phyloP scores from a whole-genome alignment of 2,797 vertebrate genomes.

The Numenius phaeopus region DNA sequence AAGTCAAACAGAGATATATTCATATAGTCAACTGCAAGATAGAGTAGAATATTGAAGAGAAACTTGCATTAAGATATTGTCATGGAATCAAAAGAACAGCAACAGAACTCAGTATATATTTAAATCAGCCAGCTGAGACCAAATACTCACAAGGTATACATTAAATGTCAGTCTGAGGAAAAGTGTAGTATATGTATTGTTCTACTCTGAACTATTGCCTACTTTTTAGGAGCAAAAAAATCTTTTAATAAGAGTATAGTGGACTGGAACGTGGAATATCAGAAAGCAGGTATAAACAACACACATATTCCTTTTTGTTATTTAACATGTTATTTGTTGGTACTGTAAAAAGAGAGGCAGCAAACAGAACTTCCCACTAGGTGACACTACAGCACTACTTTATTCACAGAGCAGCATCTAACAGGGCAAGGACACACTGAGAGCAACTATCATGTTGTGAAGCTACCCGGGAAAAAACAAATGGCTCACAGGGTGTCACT shows the following conservation, averaged over 20 bases:
- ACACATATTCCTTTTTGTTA: not conserved
- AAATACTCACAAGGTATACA: not conserved
- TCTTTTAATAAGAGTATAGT: not conserved
- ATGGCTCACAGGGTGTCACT: not conserved
- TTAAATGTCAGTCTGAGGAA: not conserved
- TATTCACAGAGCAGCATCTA: not conserved
- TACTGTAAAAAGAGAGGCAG: not conserved
- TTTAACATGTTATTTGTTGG: not conserved
- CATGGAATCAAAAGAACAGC: not conserved
- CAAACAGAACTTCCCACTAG: constrained; percentile 17
- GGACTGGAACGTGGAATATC: not conserved
- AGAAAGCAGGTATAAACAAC: not conserved
- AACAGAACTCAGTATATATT: not conserved
- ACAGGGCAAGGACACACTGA: not conserved
- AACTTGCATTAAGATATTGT: not conserved
- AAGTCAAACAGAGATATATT: too few species aligned
- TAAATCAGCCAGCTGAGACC: not conserved
- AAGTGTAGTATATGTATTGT: not conserved
- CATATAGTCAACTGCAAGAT: not conserved
- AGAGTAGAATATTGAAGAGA: not conserved
- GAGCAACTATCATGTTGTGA: not conserved
- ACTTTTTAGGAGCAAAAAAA: not conserved
- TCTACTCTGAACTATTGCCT: not conserved
- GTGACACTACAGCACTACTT: not conserved
- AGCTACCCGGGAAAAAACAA: not conserved